These are phyloP conservation scores for Platysteira castanea DNA, from an alignment of 2,113 vertebrate species.

Conservation along the genomic window DNA sequence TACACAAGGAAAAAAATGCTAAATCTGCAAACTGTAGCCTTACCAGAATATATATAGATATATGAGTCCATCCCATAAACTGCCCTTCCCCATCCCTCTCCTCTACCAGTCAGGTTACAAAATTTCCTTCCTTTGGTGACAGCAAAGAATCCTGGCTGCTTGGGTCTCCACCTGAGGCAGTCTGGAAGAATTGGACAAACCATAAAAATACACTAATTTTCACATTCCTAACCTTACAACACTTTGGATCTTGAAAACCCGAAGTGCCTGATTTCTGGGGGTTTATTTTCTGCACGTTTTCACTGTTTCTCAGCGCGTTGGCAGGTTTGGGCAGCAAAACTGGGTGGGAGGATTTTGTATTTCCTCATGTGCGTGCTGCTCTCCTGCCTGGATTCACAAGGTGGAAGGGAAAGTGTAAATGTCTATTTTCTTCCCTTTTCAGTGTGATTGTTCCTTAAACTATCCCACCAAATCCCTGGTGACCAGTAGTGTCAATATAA, in stretches of 20 bases:
- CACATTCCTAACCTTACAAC: neutral
- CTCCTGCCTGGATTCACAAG: neutral
- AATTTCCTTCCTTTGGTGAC: neutral
- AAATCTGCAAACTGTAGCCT: neutral
- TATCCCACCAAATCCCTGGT: neutral
- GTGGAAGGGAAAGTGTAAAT: neutral
- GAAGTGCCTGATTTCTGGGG: neutral
- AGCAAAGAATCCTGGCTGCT: neutral
- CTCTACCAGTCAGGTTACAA: neutral
- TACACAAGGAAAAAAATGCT: neutral
- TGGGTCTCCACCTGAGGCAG: neutral
- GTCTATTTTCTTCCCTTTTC: neutral
- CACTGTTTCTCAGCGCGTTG: fast-evolving
- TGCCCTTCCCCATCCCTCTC: neutral
- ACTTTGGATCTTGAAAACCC: neutral
- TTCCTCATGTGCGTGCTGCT: fast-evolving
- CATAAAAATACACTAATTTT: neutral
- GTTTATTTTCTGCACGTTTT: neutral
- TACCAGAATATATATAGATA: neutral
- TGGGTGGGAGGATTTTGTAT: neutral
- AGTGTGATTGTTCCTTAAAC: neutral
- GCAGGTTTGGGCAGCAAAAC: neutral
- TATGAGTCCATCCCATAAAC: neutral
- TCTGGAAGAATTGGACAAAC: neutral
- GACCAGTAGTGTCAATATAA: neutral